Percentiles rank a stretch among this genome's conserved stretches.
Conservation (phyloP, 2,113 vertebrate genomes). For the Tringa solitaria region DNA sequence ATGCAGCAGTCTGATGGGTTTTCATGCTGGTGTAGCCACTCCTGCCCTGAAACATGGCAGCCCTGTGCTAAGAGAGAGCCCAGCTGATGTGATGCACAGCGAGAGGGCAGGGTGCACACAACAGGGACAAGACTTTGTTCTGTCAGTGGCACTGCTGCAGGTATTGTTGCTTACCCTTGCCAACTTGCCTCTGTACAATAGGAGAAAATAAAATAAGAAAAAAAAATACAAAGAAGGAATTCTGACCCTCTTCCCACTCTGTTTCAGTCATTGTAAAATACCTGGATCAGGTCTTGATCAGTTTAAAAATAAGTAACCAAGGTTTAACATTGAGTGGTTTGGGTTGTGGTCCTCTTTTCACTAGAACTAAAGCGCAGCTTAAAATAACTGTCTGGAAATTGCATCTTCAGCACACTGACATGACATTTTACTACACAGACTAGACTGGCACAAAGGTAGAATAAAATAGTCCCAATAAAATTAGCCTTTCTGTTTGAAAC, state of each 20-base stretch:
- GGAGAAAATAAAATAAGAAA: not conserved
- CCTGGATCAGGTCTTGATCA: not conserved
- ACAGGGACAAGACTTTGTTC: not conserved
- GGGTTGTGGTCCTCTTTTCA: not conserved
- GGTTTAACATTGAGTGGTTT: not conserved
- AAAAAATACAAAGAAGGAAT: not conserved
- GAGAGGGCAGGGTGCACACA: not conserved
- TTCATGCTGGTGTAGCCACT: not conserved
- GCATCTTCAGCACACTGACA: not conserved
- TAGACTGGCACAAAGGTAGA: not conserved
- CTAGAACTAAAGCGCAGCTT: not conserved
- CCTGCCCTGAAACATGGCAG: not conserved
- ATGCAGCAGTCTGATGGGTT: not conserved
- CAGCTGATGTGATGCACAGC: not conserved
- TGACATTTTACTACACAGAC: not conserved
- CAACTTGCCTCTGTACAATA: not conserved
- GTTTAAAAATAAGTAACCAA: not conserved
- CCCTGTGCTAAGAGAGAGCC: not conserved
- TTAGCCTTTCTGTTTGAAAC: not conserved
- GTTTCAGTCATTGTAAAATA: not conserved
- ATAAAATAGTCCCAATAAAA: not conserved
- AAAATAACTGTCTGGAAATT: not conserved
- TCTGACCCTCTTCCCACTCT: not conserved
- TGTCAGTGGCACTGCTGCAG: not conserved
- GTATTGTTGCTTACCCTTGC: not conserved